Evolutionary conservation across 2,797 vertebrate genomes (phyloP).

Genomic region (Harpagifer antarcticus): DNA sequence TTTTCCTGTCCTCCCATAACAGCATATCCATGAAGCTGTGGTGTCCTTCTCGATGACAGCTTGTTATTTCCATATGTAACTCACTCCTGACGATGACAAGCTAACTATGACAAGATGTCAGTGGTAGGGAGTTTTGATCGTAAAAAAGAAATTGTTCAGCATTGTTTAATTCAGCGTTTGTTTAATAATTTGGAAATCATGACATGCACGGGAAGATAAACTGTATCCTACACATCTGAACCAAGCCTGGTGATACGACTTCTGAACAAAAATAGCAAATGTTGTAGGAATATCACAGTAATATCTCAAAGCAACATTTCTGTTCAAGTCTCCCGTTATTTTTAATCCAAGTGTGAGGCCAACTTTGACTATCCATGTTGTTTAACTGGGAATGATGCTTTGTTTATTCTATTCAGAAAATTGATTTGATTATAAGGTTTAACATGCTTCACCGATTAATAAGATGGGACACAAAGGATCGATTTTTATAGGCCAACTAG

Average conservation of each 20-base stretch:
- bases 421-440: slow-evolving; percentile 18
- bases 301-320: neutral
- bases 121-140: slow-evolving; percentile 20
- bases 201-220: slow-evolving; percentile 5
- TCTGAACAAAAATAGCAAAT: neutral
- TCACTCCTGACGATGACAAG: slow-evolving; percentile 54
- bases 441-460: slow-evolving; percentile 15
- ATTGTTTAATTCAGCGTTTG: slow-evolving; percentile 30
- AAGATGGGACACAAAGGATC: slow-evolving; percentile 3
- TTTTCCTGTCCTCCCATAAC: slow-evolving; percentile 33
- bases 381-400: slow-evolving; percentile 48
- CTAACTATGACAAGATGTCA: slow-evolving; percentile 42
- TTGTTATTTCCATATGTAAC: slow-evolving; percentile 44
- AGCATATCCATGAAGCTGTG: slow-evolving; percentile 34
- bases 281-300: neutral
- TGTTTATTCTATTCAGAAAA: slow-evolving; percentile 39
- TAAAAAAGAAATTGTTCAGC: slow-evolving; percentile 20
- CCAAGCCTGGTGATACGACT: neutral
- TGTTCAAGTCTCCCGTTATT: neutral
- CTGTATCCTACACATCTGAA: slow-evolving; percentile 7
- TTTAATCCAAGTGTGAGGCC: neutral
- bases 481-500: slow-evolving; percentile 42
- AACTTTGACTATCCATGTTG: slow-evolving; percentile 9
- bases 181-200: slow-evolving; percentile 1
- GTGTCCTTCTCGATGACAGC: slow-evolving; percentile 41